A percentile compares a stretch with the other conserved stretches of the same genome.
These are phyloP conservation scores for Andrena haemorrhoa DNA, from an alignment of 2,888 invertebrate genomes.

Conservation along the genomic window DNA sequence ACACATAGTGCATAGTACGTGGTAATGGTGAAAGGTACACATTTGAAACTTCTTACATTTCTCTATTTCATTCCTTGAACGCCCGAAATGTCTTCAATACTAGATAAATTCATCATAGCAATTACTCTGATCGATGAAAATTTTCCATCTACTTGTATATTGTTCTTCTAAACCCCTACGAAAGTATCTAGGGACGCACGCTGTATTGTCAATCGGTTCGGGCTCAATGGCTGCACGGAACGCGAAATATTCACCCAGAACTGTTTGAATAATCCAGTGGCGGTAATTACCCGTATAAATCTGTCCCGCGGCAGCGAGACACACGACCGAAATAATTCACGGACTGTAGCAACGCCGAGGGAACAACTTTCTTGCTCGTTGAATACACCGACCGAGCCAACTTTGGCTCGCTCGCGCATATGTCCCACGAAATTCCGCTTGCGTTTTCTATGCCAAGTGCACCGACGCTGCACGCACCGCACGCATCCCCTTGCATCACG, in stretches of 20 bases:
- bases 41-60: not conserved
- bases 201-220: slow-evolving; percentile 7
- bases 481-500: slow-evolving; percentile 7
- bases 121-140: no score
- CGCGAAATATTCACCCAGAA: slow-evolving; percentile 2
- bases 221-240: slow-evolving; percentile 32
- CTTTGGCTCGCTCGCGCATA: slow-evolving; percentile 30
- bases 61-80: not conserved
- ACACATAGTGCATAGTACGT: no score
- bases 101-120: no score
- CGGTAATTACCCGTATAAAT: slow-evolving; percentile 31
- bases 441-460: slow-evolving; percentile 64
- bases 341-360: slow-evolving; percentile 5
- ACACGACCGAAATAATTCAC: slow-evolving; percentile 37
- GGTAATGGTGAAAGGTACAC: no score
- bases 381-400: slow-evolving; percentile 12
- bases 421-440: slow-evolving; percentile 47
- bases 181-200: not conserved
- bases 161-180: no score
- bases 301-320: not conserved
- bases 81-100: no score
- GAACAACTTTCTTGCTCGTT: slow-evolving; percentile 32
- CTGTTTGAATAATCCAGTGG: slow-evolving; percentile 15
- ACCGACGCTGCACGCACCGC: slow-evolving; percentile 28
- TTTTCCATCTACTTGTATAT: not conserved